These are phyloP conservation scores for Pseudolycoriella hygida DNA, from an alignment of 2,888 invertebrate genomes.

Conservation along the genomic window DNA sequence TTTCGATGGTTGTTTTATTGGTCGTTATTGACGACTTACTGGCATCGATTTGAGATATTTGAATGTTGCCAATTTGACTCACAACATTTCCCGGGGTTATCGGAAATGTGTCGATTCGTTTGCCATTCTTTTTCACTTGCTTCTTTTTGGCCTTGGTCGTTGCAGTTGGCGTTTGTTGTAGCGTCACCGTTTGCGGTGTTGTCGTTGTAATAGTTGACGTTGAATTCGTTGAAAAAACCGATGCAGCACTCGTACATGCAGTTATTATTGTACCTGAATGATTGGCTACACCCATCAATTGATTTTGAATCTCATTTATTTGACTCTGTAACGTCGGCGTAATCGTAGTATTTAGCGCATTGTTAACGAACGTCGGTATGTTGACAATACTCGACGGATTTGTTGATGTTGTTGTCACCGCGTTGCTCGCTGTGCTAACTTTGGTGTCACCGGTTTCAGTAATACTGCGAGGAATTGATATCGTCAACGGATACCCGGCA, in stretches of 20 bases:
- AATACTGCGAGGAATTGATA: constrained; percentile 5
- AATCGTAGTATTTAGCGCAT: constrained; percentile 9
- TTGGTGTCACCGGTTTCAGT: not conserved
- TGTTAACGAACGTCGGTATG: constrained; percentile 12
- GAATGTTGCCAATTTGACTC: constrained; percentile 30
- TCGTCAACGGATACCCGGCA: constrained; percentile 2
- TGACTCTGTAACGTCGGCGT: constrained; percentile 14
- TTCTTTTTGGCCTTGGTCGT: constrained; percentile 25
- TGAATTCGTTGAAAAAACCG: not conserved
- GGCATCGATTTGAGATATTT: constrained; percentile 28
- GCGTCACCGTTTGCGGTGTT: not conserved
- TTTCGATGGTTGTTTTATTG: constrained; percentile 22
- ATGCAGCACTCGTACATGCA: not conserved
- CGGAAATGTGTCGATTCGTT: constrained; percentile 20
- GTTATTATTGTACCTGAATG: not conserved
- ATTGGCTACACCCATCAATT: constrained; percentile 12
- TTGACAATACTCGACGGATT: constrained; percentile 3
- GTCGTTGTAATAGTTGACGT: constrained; percentile 1
- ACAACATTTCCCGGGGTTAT: constrained; percentile 18
- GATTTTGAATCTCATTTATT: constrained; percentile 15
- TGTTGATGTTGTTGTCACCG: constrained; percentile 3
- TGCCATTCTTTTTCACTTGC: constrained; percentile 23
- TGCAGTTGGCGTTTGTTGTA: constrained; percentile 9
- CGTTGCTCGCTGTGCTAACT: not conserved
- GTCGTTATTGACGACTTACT: constrained; percentile 16